These are phyloP conservation scores for Cochlearius cochlearius DNA, from an alignment of 2,113 vertebrate species.

Conservation along the genomic window DNA sequence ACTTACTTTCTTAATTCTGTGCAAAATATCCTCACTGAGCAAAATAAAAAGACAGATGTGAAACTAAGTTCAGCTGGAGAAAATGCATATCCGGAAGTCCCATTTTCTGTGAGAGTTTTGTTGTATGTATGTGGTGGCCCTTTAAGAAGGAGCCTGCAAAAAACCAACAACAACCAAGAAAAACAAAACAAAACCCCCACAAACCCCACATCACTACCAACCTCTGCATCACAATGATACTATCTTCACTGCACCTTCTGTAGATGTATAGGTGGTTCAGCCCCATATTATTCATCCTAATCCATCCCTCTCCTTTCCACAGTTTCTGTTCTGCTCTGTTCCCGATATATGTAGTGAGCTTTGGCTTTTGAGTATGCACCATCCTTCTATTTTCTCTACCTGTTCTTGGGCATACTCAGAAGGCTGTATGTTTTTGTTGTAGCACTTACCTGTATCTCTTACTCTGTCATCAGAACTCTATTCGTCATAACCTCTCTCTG, in stretches of 20 bases:
- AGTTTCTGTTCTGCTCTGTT: not conserved
- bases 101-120: not conserved
- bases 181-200: not conserved
- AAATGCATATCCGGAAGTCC: not conserved
- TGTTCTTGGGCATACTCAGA: not conserved
- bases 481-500: slow-evolving; percentile 94
- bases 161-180: not conserved
- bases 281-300: not conserved
- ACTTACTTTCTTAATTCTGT: not conserved
- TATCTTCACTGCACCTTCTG: not conserved
- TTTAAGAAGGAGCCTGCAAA: not conserved
- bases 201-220: not conserved
- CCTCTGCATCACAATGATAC: not conserved
- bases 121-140: not conserved
- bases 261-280: not conserved
- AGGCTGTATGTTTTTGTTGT: not conserved
- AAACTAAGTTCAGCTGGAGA: not conserved
- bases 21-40: not conserved
- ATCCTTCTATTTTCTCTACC: not conserved
- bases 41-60: not conserved
- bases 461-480: slow-evolving; percentile 86
- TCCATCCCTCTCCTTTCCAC: not conserved
- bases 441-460: not conserved
- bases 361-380: not conserved
- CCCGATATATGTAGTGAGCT: not conserved